Base-by-base conservation (phyloP, 2,797 vertebrate species). In the Hybognathus amarus region DNA sequence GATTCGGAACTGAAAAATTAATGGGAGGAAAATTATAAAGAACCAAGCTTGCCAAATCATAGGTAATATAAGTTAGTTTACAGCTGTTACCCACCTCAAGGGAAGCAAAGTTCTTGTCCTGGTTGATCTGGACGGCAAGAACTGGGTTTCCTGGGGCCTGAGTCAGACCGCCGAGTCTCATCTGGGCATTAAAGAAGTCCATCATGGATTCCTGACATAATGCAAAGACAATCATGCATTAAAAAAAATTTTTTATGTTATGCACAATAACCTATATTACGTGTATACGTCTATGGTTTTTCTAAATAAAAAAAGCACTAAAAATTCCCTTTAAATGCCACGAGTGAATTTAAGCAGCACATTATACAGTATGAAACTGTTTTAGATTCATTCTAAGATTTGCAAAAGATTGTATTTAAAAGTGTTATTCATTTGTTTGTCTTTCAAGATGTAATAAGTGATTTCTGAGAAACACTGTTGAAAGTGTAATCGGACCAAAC, bases 101-200 rank as follows among this genome's bases (percentile, higher is more conserved):
- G 89, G 98, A 98, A 87, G 97, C 97, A 92, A 98, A 98, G 86
- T 98, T 98, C 92, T 98, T 98, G 87, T 98, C 97, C 91, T 97
- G 97, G 88, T 98, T 98, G 84, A 98, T 98, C 91, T 98, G 97
- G 85, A 98, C 97, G 2, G 97, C 97, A 80, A 98, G 94, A 11
- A 98, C 96, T 0, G 97, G 97, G 87, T 98, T 97, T 47, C 97
- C 97, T 6, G 97, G 96, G 33, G 97, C 97, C 91, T 98, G 97
- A 61, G 96, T 97, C 63, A 98, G 95, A 77, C 97, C 97, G 54
- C 96, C 97, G 30, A 98, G 93, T 86, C 97, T 95, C 97, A 98
- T 97, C 89, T 98, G 97, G 82, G 97, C 97, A 22, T 98, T 98
- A 92, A 98, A 98, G 91, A 98, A 98, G 86, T 97, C 97, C 96